phyloP scores from a whole-genome alignment of 1,140 invertebrate species.

The Drosophila kikkawai region DNA sequence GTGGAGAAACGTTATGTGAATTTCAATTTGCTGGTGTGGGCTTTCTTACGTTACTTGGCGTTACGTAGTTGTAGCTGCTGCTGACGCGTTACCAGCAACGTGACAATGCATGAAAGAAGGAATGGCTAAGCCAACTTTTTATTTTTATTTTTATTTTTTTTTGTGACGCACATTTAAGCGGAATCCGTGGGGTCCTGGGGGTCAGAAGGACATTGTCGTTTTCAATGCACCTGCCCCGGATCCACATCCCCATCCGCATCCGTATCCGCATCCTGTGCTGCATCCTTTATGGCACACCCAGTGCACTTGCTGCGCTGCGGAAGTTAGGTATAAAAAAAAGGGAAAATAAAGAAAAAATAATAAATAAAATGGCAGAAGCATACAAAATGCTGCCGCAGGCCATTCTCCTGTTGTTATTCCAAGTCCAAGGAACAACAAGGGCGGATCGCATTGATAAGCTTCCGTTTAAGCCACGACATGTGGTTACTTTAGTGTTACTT shows the following conservation, averaged over 20 bases:
- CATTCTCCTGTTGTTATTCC: conserved; percentile 22
- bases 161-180: conserved; percentile 42
- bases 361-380: conserved; percentile 44
- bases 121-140: conserved; percentile 25
- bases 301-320: conserved; percentile 57
- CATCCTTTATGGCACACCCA: conserved; percentile 5
- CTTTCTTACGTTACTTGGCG: conserved; percentile 62
- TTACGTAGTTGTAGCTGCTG: conserved; percentile 45
- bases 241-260: neutral
- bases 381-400: conserved; percentile 33
- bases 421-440: conserved; percentile 15
- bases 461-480: conserved; percentile 26
- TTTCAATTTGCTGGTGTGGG: conserved; percentile 69
- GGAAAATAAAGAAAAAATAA: conserved; percentile 20
- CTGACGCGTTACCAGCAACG: conserved; percentile 45
- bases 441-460: conserved; percentile 30
- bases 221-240: conserved; percentile 12
- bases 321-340: conserved; percentile 28
- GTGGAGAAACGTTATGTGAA: conserved; percentile 65
- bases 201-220: conserved; percentile 9
- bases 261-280: conserved; percentile 12
- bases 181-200: conserved; percentile 16
- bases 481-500: conserved; percentile 27
- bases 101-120: conserved; percentile 29
- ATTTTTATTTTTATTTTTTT: conserved; percentile 31